Evolutionary conservation across 2,888 invertebrate species (phyloP), one percentile per base, ranked within the genome.

Genomic region (Galerucella calmariensis): DNA sequence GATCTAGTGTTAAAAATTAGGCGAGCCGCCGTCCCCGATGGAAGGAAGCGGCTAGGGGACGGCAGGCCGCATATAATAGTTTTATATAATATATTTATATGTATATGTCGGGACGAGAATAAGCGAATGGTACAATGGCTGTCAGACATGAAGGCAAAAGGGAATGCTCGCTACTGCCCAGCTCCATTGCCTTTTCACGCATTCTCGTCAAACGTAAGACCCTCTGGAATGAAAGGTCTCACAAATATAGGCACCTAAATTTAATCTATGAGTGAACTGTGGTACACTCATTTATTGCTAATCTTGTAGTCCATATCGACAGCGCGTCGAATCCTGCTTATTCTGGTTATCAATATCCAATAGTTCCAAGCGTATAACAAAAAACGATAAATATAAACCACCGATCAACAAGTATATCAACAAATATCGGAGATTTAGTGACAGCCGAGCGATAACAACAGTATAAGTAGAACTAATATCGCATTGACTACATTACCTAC

Each of bases 241-340:
- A 86, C 82, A 85, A 14, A 46, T 65, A 71, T 87, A 87, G 87
- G 86, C 86, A 87, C 87, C 87, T 87, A 87, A 86, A 85, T 84
- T 83, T 83, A 86, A 84, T 83, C 85, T 86, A 87, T 86, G 86
- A 84, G 83, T 84, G 85, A 84, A 81, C 83, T 82, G 79, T 80
- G 79, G 84, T 81, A 82, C 85, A 84, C 84, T 83, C 86, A 85
- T 85, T 86, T 87, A 86, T 87, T 86, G 86, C 86, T 86, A 86
- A 85, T 85, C 83, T 83, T 85, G 83, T 84, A 85, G 85, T 86
- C 84, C 85, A 84, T 83, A 81, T 84, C 82, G 83, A 83, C 84
- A 83, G 83, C 84, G 83, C 81, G 81, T 81, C 63, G 63, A 72
- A 76, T 76, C 72, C 72, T 74, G 71, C 75, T 62, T 65, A 69